A percentile compares a stretch with the other conserved stretches of the same genome.
phyloP scores from a whole-genome alignment of 2,888 invertebrate genomes.

The Parapristionchus giblindavisi region DNA sequence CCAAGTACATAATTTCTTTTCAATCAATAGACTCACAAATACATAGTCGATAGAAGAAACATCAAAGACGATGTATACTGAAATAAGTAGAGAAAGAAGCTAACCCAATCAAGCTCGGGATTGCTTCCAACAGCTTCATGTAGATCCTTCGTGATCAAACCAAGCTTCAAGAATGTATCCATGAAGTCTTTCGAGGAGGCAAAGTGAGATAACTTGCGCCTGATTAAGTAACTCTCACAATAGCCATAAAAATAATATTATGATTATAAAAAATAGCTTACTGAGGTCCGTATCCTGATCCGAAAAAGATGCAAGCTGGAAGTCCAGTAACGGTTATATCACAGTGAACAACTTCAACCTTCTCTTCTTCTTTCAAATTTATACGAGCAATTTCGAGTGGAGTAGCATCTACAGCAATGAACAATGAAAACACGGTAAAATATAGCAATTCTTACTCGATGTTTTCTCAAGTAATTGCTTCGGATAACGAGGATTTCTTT shows the following conservation, averaged over 20 bases:
- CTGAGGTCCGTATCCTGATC: conserved; percentile 50
- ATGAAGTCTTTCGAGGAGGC: conserved; percentile 49
- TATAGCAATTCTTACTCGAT: background rate
- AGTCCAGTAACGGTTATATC: conserved; percentile 45
- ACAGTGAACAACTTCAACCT: conserved; percentile 44
- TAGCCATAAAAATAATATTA: background rate
- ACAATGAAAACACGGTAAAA: background rate
- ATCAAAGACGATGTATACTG: background rate
- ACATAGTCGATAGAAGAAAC: background rate
- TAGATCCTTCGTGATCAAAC: conserved; percentile 44
- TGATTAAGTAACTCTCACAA: conserved; percentile 4
- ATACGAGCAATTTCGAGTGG: conserved; percentile 1
- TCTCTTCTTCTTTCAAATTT: conserved; percentile 11
- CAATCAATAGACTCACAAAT: background rate
- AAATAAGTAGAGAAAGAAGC: conserved; percentile 2
- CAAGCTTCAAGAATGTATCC: conserved; percentile 47
- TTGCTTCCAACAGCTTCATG: conserved; percentile 41
- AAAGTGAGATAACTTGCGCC: conserved; percentile 41
- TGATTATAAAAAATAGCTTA: conserved; percentile 9
- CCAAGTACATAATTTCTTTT: too few species aligned
- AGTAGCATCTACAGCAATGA: conserved; percentile 12
- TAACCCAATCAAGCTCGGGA: conserved; percentile 38
- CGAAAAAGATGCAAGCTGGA: conserved; percentile 48
- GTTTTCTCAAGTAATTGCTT: background rate
- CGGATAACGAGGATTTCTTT: background rate